These are phyloP conservation scores for Phytoseiulus persimilis DNA, from an alignment of 2,888 invertebrate species.

Conservation along the genomic window DNA sequence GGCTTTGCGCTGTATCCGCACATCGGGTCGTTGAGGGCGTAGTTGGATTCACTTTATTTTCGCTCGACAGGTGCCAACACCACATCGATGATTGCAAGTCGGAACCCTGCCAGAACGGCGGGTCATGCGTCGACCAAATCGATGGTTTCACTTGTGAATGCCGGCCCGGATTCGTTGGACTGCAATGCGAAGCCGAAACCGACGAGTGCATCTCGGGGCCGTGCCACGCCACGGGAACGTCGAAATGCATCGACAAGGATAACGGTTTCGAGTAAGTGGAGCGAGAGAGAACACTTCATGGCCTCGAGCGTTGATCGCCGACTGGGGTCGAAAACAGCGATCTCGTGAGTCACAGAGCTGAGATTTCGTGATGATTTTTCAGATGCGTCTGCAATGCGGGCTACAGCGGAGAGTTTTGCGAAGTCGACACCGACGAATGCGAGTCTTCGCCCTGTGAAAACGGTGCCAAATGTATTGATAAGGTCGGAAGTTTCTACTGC, in stretches of 20 bases:
- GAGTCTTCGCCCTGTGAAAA: conserved; percentile 74
- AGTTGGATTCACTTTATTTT: neutral
- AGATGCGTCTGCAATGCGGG: conserved; percentile 81
- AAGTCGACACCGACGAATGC: conserved; percentile 57
- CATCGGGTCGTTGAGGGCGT: conserved; percentile 50
- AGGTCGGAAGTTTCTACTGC: conserved; percentile 73
- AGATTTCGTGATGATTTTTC: conserved; percentile 38
- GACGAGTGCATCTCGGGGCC: conserved; percentile 85
- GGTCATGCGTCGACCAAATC: conserved; percentile 72
- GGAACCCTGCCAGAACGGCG: conserved; percentile 83
- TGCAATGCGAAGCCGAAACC: conserved; percentile 86
- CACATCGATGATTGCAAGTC: conserved; percentile 83
- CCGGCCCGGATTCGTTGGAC: conserved; percentile 59
- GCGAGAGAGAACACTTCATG: too few species aligned
- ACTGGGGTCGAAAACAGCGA: too few species aligned
- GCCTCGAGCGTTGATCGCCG: too few species aligned
- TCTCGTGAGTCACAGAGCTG: too few species aligned
- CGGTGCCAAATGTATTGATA: conserved; percentile 77
- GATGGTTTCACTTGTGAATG: conserved; percentile 88
- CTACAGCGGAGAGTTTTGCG: conserved; percentile 72
- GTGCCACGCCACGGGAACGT: conserved; percentile 79
- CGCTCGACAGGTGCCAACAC: conserved; percentile 63
- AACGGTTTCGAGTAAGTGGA: conserved; percentile 47
- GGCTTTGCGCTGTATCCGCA: too few species aligned
- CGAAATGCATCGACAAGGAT: conserved; percentile 70